Percentiles rank a stretch among this genome's conserved stretches.
phyloP scores from a whole-genome alignment of 2,888 invertebrate species.

The Acronicta leporina region DNA sequence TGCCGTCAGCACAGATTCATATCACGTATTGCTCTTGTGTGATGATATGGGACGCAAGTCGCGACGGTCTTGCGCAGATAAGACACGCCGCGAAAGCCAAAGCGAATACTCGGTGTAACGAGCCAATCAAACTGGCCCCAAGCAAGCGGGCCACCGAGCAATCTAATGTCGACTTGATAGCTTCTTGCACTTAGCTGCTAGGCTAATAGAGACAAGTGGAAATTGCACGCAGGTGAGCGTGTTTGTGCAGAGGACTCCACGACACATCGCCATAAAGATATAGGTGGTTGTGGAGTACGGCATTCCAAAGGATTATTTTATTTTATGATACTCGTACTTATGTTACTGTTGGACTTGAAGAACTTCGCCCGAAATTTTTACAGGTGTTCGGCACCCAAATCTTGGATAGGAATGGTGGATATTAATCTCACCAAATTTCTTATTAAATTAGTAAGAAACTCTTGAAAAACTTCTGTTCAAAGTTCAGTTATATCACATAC shows the following conservation, averaged over 20 bases:
- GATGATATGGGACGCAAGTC: conserved; percentile 66
- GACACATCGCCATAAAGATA: conserved; percentile 40
- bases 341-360: conserved; percentile 4
- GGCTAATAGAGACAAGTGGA: conserved; percentile 60
- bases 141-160: conserved; percentile 51
- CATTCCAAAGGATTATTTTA: conserved; percentile 14
- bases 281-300: conserved; percentile 16
- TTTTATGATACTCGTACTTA: conserved; percentile 15
- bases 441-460: too few species aligned
- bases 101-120: conserved; percentile 70
- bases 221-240: conserved; percentile 59
- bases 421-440: neutral
- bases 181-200: conserved; percentile 63
- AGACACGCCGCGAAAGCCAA: conserved; percentile 77
- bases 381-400: neutral
- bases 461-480: too few species aligned
- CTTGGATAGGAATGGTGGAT: neutral
- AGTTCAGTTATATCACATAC: too few species aligned
- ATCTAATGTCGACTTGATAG: conserved; percentile 71
- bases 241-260: conserved; percentile 50
- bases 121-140: conserved; percentile 72
- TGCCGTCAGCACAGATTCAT: conserved; percentile 63
- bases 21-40: conserved; percentile 69
- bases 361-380: conserved; percentile 3
- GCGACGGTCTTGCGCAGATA: conserved; percentile 69